Base-by-base conservation (phyloP, 2,888 invertebrate genomes). In the Cataglyphis altisquamis region DNA sequence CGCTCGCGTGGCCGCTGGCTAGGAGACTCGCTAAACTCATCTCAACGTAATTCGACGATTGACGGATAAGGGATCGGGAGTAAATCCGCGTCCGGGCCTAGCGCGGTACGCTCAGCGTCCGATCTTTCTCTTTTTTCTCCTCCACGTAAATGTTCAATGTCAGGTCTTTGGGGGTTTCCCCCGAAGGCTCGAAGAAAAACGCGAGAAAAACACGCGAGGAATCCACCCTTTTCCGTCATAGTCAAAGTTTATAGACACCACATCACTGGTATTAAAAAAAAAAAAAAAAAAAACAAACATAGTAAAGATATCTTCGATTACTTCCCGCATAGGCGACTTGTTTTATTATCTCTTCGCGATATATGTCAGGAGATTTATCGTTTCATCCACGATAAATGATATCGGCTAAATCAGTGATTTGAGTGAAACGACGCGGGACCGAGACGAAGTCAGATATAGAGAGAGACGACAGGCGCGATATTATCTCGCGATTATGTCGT, bases 11-110 rank as follows among this genome's bases (percentile, higher is more conserved):
- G 64, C 89, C 83, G 25, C 45, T 52, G 87, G 89, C 85, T 74
- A 83, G 57, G 78, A 80, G 81, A 82, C 84, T 85, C 67, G 87
- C 83, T 85, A 81, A 87, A 84, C 83, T 82, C 68, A 64, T 60
- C 80, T 86, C 87, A 55, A 67, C 75, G 89, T 90, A 90, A 90
- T 89, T 90, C 87, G 86, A 89, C 88, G 90, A 88, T 88, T 84
- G 80, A 29, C 85, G 72, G 90, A 90, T 90, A 90, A 90, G 84
- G 36, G 73, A 87, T 84, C 78, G 81, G 12, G 83, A 80, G 81
- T 64, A 72, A 73, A 36, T 67, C 66, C 55, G 57, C 25, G 48
- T 77, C 48, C 52, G 41, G 64, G 25, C 64, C 41, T 57, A 62
- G 41, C 55, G 29, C 9, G 45, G 81, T 39, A 74, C 70, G 55